Percentiles rank a stretch among this genome's conserved stretches.
Conservation (phyloP, 2,797 vertebrate genomes). For the Eulemur coronatus region DNA sequence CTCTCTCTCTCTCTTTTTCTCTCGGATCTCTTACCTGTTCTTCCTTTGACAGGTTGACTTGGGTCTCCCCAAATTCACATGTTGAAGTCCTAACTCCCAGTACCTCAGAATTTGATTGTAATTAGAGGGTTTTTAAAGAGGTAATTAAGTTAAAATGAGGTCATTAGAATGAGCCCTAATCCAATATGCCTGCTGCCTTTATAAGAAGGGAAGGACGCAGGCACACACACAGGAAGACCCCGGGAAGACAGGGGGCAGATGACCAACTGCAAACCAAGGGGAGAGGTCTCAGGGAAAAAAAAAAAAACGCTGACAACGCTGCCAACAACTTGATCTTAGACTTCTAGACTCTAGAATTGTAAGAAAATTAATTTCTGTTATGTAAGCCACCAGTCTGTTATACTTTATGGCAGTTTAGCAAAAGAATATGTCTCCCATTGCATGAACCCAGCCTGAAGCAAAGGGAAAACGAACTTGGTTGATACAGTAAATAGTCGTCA, state of each 20-base stretch:
- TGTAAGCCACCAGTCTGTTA: background rate
- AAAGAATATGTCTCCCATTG: background rate
- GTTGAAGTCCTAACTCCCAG: background rate
- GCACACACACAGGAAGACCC: too few relatives aligned
- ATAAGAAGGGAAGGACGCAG: background rate
- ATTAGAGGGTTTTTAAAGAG: background rate
- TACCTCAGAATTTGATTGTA: background rate
- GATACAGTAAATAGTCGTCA: background rate
- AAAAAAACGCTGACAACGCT: background rate
- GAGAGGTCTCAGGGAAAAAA: background rate
- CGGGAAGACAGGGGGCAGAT: accelerated
- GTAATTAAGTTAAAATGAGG: background rate
- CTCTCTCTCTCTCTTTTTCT: background rate
- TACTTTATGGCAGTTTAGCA: background rate
- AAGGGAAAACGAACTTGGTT: background rate
- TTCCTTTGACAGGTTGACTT: background rate
- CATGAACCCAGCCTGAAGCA: too few relatives aligned
- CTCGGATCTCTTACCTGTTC: background rate
- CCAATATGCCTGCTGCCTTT: background rate
- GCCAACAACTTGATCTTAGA: background rate
- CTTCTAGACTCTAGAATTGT: background rate
- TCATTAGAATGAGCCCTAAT: background rate
- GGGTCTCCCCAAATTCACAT: too few relatives aligned
- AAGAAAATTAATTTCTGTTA: background rate
- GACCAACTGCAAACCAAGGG: background rate